A percentile compares a stretch with the other conserved stretches of the same genome.
phyloP scores from a whole-genome alignment of 2,888 invertebrate genomes.

The Melieria picta region DNA sequence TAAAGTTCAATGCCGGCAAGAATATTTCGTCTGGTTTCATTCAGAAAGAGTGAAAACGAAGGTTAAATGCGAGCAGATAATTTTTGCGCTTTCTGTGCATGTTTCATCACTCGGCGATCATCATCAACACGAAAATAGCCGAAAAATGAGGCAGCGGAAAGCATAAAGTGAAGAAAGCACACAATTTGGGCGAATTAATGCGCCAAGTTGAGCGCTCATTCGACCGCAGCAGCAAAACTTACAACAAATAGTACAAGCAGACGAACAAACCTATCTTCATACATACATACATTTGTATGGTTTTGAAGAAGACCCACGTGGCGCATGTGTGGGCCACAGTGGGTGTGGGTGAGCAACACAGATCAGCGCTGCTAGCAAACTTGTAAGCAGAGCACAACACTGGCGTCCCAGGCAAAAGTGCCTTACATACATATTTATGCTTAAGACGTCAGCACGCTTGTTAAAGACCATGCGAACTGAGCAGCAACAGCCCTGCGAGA shows the following conservation, averaged over 20 bases:
- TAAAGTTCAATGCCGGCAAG: constrained; percentile 32
- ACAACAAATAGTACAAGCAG: not conserved
- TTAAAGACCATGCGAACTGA: too few relatives aligned
- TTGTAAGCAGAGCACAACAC: too few relatives aligned
- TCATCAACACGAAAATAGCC: not conserved
- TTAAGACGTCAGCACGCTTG: too few relatives aligned
- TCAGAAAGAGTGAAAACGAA: constrained; percentile 29
- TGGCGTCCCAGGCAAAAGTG: too few relatives aligned
- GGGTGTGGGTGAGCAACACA: too few relatives aligned
- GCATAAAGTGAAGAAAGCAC: constrained; percentile 5
- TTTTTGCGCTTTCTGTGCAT: not conserved
- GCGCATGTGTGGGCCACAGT: too few relatives aligned
- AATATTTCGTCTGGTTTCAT: constrained; percentile 20
- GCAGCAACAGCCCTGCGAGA: too few relatives aligned
- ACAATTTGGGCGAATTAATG: not conserved
- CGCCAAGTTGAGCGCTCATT: too few relatives aligned
- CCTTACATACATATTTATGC: too few relatives aligned
- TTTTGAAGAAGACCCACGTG: not conserved
- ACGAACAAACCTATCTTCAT: not conserved
- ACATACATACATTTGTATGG: not conserved
- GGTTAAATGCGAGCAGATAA: constrained; percentile 27
- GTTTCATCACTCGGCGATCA: not conserved
- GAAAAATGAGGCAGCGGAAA: not conserved
- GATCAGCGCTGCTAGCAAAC: too few relatives aligned
- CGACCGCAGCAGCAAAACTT: too few relatives aligned